A percentile compares a stretch with the other conserved stretches of the same genome.
Conservation (phyloP, 2,888 invertebrate genomes). For the Ormyrus pomaceus region DNA sequence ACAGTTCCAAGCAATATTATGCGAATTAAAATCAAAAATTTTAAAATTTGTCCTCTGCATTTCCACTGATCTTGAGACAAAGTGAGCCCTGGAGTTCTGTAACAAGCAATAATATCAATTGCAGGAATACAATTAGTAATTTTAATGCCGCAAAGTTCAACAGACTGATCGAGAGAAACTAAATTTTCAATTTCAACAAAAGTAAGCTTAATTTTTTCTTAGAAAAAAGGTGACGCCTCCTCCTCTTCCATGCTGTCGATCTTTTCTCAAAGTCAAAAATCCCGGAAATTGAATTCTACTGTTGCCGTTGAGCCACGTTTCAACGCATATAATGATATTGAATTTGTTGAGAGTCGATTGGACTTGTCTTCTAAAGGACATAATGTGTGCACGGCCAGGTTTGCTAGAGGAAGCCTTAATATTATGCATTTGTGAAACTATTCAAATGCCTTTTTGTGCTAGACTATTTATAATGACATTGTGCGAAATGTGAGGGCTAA, state of each 20-base stretch:
- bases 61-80: too few relatives aligned
- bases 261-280: constrained; percentile 9
- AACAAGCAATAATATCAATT: too few relatives aligned
- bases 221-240: constrained; percentile 4
- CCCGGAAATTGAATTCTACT: neutral
- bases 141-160: constrained; percentile 1
- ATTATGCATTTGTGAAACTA: neutral
- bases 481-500: neutral
- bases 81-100: too few relatives aligned
- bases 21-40: constrained; percentile 45
- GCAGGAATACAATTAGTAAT: neutral
- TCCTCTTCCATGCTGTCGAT: neutral
- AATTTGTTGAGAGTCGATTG: neutral
- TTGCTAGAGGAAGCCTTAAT: constrained; percentile 21
- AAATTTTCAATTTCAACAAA: neutral
- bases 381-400: neutral
- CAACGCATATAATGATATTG: neutral
- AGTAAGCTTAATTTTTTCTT: neutral
- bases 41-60: too few relatives aligned
- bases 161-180: neutral
- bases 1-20: constrained; percentile 43
- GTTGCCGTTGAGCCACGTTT: neutral
- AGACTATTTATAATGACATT: neutral
- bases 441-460: neutral
- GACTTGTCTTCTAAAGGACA: constrained; percentile 19